phyloP scores from a whole-genome alignment of 2,888 invertebrate species.

The Xylophagus ater region DNA sequence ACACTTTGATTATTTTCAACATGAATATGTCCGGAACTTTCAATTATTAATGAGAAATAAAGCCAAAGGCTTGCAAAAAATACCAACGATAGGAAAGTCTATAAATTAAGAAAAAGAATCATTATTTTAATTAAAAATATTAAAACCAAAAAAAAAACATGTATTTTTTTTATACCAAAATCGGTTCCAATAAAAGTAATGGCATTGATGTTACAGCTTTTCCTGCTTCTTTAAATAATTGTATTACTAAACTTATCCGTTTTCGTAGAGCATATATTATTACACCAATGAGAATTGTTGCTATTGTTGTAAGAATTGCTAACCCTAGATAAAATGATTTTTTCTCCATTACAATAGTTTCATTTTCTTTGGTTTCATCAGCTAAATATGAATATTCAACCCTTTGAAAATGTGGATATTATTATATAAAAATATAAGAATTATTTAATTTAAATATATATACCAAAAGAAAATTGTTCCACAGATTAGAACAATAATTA shows the following conservation, averaged over 20 bases:
- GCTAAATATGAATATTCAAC: slow-evolving; percentile 8
- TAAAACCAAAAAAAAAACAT: slow-evolving; percentile 2
- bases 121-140: not conserved
- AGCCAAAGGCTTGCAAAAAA: slow-evolving; percentile 48
- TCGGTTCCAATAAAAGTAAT: slow-evolving; percentile 46
- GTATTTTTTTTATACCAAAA: slow-evolving; percentile 40
- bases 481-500: slow-evolving; percentile 41
- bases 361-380: slow-evolving; percentile 1
- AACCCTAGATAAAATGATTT: slow-evolving; percentile 41
- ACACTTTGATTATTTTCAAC: slow-evolving; percentile 26
- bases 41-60: slow-evolving; percentile 50
- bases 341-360: slow-evolving; percentile 11
- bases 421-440: not conserved
- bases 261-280: slow-evolving; percentile 50
- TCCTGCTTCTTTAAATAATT: slow-evolving; percentile 54
- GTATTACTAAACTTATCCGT: slow-evolving; percentile 49
- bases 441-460: slow-evolving; percentile 19
- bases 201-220: slow-evolving; percentile 54
- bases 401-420: slow-evolving; percentile 1
- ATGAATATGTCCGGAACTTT: slow-evolving; percentile 45
- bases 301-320: slow-evolving; percentile 48
- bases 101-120: slow-evolving; percentile 1
- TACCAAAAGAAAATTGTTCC: slow-evolving; percentile 52
- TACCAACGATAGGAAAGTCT: slow-evolving; percentile 32
- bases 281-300: slow-evolving; percentile 45